These are phyloP conservation scores for Grammomys surdaster DNA, from an alignment of 2,113 vertebrate genomes.

Conservation along the genomic window DNA sequence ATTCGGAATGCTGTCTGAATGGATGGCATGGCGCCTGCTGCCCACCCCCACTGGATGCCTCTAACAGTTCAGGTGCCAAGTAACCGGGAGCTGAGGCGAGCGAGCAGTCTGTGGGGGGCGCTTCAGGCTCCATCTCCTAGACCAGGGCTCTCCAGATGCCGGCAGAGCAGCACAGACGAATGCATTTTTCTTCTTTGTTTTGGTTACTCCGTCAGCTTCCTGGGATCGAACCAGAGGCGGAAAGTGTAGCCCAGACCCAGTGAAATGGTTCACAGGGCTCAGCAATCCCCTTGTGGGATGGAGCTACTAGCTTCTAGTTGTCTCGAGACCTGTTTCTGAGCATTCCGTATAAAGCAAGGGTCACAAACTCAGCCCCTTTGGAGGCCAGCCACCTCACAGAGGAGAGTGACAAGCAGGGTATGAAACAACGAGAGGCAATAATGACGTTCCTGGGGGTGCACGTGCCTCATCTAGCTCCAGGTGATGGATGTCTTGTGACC, in stretches of 20 bases:
- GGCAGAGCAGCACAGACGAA: slow-evolving; percentile 32
- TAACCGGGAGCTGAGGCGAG: slow-evolving; percentile 50
- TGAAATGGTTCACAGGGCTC: background rate
- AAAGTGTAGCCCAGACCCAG: slow-evolving; percentile 16
- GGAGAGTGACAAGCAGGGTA: background rate
- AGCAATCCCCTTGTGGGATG: background rate
- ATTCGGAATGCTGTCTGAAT: slow-evolving; percentile 78
- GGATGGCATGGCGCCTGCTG: slow-evolving; percentile 82
- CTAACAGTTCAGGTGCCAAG: slow-evolving; percentile 81
- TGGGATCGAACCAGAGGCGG: background rate
- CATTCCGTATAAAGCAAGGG: background rate
- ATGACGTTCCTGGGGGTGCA: background rate
- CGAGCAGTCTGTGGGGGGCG: slow-evolving; percentile 67
- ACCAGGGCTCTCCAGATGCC: slow-evolving; percentile 43
- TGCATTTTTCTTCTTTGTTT: slow-evolving; percentile 49
- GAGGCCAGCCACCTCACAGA: background rate
- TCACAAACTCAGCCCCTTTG: background rate
- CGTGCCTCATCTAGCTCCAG: background rate
- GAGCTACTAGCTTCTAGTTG: background rate
- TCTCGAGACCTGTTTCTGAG: background rate
- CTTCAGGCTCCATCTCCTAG: slow-evolving; percentile 69
- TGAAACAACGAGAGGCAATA: background rate
- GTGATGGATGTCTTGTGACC: background rate
- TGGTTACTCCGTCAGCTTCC: background rate
- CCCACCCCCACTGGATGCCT: slow-evolving; percentile 77